Conservation (phyloP, 1,140 invertebrate species). For the Drosophila pruinosa region DNA sequence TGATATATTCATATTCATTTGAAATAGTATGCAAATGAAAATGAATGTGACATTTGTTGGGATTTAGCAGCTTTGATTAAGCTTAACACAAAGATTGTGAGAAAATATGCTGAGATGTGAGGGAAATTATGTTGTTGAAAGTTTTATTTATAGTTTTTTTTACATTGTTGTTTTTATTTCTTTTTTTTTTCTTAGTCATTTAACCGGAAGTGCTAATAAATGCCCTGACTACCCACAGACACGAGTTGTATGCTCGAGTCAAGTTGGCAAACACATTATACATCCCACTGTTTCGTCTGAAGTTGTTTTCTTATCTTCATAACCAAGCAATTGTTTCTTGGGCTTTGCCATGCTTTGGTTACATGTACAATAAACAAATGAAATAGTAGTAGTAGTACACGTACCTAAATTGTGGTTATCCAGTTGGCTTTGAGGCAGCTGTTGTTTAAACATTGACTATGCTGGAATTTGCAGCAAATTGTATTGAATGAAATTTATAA, state of each 20-base stretch:
- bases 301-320: slow-evolving; percentile 5
- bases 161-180: slow-evolving; percentile 4
- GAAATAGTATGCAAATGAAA: slow-evolving; percentile 60
- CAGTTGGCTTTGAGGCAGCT: slow-evolving; percentile 10
- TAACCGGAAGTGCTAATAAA: slow-evolving; percentile 27
- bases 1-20: slow-evolving; percentile 21
- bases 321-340: slow-evolving; percentile 21
- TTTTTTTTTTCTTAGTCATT: slow-evolving; percentile 13
- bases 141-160: not conserved
- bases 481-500: no score
- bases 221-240: slow-evolving; percentile 26
- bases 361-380: not conserved
- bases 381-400: not conserved
- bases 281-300: not conserved
- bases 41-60: slow-evolving; percentile 29
- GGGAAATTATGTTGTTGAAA: not conserved
- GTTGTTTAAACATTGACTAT: slow-evolving; percentile 16
- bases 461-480: not conserved
- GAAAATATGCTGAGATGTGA: slow-evolving; percentile 1
- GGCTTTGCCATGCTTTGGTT: no score
- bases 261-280: not conserved
- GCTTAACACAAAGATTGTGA: slow-evolving; percentile 26
- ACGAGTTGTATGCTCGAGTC: not conserved
- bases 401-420: slow-evolving; percentile 7
- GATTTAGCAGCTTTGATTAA: slow-evolving; percentile 26